Evolutionary conservation across 1,140 invertebrate genomes (phyloP).

Genomic region (Aphidius gifuensis): DNA sequence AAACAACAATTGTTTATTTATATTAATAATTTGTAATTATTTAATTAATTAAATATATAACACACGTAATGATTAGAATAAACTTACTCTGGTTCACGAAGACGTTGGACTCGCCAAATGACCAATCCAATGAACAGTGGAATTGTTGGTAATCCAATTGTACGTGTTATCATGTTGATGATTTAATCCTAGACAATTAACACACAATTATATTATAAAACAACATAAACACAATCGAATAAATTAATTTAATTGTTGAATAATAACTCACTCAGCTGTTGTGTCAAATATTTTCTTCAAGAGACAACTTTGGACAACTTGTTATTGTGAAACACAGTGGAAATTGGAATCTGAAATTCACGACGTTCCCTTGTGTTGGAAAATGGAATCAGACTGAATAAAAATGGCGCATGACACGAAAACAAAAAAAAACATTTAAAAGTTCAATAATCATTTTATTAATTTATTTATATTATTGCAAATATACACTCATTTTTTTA

Average conservation of each 20-base stretch:
- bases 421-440: too few species aligned
- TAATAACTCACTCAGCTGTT: constrained; percentile 4
- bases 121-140: background rate
- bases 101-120: background rate
- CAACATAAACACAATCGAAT: background rate
- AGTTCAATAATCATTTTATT: too few species aligned
- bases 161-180: background rate
- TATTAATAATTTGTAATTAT: background rate
- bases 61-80: too few species aligned
- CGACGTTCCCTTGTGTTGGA: too few species aligned
- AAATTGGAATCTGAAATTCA: background rate
- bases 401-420: too few species aligned
- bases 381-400: too few species aligned
- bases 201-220: background rate
- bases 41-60: background rate
- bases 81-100: constrained; percentile 8
- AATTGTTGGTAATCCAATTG: background rate
- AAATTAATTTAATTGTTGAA: background rate
- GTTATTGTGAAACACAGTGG: background rate
- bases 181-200: background rate
- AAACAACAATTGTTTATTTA: background rate
- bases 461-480: too few species aligned
- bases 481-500: too few species aligned
- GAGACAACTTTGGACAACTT: background rate
- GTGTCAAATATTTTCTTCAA: background rate